Base-by-base conservation (phyloP, 2,113 vertebrate species). In the Macquaria australasica region DNA sequence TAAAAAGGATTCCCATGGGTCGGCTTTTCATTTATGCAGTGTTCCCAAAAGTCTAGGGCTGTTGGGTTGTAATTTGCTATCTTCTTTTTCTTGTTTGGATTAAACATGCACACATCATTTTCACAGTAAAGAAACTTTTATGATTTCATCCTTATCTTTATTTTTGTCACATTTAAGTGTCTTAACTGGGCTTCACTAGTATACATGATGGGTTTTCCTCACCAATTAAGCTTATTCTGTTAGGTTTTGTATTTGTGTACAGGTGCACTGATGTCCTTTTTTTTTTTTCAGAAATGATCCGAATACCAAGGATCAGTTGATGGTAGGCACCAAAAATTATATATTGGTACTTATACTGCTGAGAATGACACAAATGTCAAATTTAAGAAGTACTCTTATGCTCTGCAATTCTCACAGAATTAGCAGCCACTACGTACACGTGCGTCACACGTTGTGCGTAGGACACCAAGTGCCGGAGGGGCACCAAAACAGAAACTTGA, bases 1-100 rank as follows among this genome's bases (percentile, higher is more conserved):
- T 91, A 88, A 89, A 90, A 81, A 73, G 1, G 9, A 84, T 85
- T 87, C 81, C 68, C 76, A 51, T 64, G 55, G 78, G 78, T 60
- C 7, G 28, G 51, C 48, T 88, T 80, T 91, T 87, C 60, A 86
- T 83, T 89, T 68, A 43, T 53, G 14, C 58, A 62, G 12, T 62
- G 39, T 82, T 83, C 34, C 43, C 39, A 43, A 87, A 89, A 68
- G 50, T 62, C 71, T 15, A 37, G 21, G 21, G 34, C 21, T 39
- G 16, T 41, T 73, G 20, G 3, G 6, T 51, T 73, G 8, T 37
- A 78, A 79, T 86, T 86, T 71, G 4, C 23, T 48, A 1, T 83
- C 31, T 55, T 34, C 18, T 63, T 64, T 62, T 23, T 56, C 1
- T 37, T 45, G 5, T 72, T 69, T 75, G 23, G 7, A 67, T 48